These are phyloP conservation scores for Pipra filicauda DNA, from an alignment of 2,113 vertebrate genomes.

Conservation along the genomic window DNA sequence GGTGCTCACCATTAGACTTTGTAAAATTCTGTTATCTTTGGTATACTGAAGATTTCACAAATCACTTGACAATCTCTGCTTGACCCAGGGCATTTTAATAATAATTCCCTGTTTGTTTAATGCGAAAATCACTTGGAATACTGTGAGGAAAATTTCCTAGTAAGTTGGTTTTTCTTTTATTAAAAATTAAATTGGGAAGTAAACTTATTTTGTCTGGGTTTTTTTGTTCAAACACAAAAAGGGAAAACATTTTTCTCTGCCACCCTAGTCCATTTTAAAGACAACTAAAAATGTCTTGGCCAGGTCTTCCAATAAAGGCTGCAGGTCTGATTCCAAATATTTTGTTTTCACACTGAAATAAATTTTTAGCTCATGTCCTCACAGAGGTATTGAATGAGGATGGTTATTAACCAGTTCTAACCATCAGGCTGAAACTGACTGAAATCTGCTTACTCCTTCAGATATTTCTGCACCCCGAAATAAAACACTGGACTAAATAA, in stretches of 20 bases:
- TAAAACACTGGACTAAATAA: conserved; percentile 44
- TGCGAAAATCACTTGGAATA: background rate
- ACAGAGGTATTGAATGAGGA: background rate
- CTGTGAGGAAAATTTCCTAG: background rate
- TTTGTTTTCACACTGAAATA: background rate
- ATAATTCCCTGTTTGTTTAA: background rate
- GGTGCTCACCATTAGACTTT: background rate
- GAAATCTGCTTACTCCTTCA: background rate
- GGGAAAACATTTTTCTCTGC: background rate
- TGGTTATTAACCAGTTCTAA: background rate
- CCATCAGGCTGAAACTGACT: background rate
- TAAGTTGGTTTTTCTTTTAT: background rate
- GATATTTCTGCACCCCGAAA: conserved; percentile 27
- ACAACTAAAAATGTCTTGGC: background rate
- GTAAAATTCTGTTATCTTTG: conserved; percentile 59
- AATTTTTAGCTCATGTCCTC: background rate
- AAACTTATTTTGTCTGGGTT: background rate
- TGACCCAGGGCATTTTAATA: background rate
- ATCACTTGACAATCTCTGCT: background rate
- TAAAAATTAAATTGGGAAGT: background rate
- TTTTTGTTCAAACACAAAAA: background rate
- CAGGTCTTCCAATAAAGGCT: background rate
- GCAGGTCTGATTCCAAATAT: background rate
- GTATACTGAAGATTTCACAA: conserved; percentile 37
- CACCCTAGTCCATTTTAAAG: background rate